Percentiles rank a stretch among this genome's conserved stretches.
Evolutionary conservation across 2,113 vertebrate species (phyloP).

Genomic region (Phaetusa simplex): DNA sequence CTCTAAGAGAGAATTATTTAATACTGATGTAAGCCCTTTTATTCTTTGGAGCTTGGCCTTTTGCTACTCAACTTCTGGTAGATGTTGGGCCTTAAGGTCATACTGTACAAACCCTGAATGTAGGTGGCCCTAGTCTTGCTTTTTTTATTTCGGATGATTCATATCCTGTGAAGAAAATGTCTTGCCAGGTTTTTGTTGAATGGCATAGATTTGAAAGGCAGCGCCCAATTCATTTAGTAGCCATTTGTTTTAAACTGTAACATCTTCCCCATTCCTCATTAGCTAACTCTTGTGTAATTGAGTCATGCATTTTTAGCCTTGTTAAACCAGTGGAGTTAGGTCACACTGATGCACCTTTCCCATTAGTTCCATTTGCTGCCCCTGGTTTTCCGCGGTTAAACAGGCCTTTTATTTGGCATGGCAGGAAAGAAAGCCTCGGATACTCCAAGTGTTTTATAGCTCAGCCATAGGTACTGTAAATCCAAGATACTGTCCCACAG

Average conservation of each 20-base stretch:
- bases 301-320: conserved; percentile 79
- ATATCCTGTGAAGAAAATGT: conserved; percentile 80
- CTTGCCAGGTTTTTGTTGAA: conserved; percentile 81
- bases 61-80: conserved; percentile 82
- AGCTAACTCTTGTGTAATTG: conserved; percentile 85
- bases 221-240: conserved; percentile 78
- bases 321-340: conserved; percentile 74
- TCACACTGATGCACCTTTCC: conserved; percentile 65
- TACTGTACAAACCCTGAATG: conserved; percentile 84
- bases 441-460: conserved; percentile 26
- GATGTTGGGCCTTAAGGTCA: conserved; percentile 81
- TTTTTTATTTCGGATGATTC: conserved; percentile 79
- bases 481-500: conserved; percentile 9
- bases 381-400: background rate
- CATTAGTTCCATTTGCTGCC: conserved; percentile 49
- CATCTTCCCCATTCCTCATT: conserved; percentile 77
- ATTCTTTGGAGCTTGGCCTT: conserved; percentile 79
- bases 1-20: conserved; percentile 85
- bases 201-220: conserved; percentile 75
- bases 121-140: conserved; percentile 80
- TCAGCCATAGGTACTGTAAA: background rate
- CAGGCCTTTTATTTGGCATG: conserved; percentile 21
- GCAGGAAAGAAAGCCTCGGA: background rate
- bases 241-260: conserved; percentile 83
- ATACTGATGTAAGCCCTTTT: conserved; percentile 84